Conservation (phyloP, 2,797 vertebrate species). For the Micromesistius poutassou region DNA sequence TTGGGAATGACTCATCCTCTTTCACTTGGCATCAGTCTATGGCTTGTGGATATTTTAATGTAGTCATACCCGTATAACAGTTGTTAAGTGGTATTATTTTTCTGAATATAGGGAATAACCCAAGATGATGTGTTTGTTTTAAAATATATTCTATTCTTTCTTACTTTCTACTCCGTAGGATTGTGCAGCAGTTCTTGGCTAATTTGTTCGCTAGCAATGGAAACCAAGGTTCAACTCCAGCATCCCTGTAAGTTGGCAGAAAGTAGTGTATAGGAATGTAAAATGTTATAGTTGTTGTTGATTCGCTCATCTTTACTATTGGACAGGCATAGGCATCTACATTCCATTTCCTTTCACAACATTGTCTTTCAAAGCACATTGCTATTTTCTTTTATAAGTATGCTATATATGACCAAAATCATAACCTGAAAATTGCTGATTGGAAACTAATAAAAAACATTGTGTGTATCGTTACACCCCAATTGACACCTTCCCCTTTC, state of each 20-base stretch:
- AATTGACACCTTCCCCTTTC: not conserved
- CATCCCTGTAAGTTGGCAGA: slow-evolving; percentile 75
- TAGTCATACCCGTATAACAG: not conserved
- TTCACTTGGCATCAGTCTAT: not conserved
- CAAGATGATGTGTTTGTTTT: not conserved
- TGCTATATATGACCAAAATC: not conserved
- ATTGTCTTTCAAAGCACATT: not conserved
- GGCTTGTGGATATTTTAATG: not conserved
- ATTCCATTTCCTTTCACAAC: slow-evolving; percentile 30
- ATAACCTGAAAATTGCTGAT: not conserved
- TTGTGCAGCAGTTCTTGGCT: slow-evolving; percentile 84
- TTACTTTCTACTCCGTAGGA: slow-evolving; percentile 63
- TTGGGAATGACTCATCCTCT: not conserved
- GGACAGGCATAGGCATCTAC: not conserved
- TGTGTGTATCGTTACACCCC: not conserved
- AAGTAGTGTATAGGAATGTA: not conserved
- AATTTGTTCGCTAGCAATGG: slow-evolving; percentile 75
- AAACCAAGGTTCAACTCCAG: slow-evolving; percentile 73
- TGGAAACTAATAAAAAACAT: not conserved
- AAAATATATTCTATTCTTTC: slow-evolving; percentile 13
- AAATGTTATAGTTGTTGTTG: not conserved
- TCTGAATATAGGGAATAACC: slow-evolving; percentile 1
- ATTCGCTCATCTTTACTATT: not conserved
- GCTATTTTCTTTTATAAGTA: not conserved
- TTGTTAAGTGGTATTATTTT: not conserved